Evolutionary conservation across 37 sponge, comb jelly and placozoan genomes (phyloP).

Genomic region (Halisarca cf. caerulea): DNA sequence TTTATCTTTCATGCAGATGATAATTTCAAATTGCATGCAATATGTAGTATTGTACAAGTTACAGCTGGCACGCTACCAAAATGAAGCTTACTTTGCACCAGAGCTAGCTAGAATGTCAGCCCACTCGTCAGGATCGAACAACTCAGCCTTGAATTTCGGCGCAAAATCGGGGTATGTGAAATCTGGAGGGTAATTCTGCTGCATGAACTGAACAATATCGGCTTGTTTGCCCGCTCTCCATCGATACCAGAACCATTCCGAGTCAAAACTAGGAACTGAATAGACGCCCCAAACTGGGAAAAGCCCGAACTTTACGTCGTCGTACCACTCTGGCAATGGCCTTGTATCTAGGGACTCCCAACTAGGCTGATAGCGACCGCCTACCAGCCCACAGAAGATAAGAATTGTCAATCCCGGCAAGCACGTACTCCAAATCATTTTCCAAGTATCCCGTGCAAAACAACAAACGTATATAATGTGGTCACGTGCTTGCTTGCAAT

Average conservation of each 20-base stretch:
- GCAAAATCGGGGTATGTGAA: constrained; percentile 80
- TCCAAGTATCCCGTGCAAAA: no score
- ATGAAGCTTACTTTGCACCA: constrained; percentile 73
- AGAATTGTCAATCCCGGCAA: no score
- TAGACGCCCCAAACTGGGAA: constrained; percentile 77
- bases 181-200: constrained; percentile 62
- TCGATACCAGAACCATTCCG: constrained; percentile 78
- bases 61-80: no score
- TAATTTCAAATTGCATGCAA: no score
- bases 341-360: constrained; percentile 73
- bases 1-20: no score
- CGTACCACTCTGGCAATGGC: constrained; percentile 79
- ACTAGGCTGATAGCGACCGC: constrained; percentile 28
- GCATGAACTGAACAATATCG: constrained; percentile 57
- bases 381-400: no score
- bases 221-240: constrained; percentile 50
- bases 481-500: no score
- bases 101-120: constrained; percentile 50
- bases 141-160: constrained; percentile 68
- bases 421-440: no score
- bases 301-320: constrained; percentile 71
- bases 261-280: constrained; percentile 58
- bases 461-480: no score
- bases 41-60: no score
- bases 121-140: constrained; percentile 76